Conservation (phyloP, 2,797 vertebrate genomes). For the Malurus leucopterus region DNA sequence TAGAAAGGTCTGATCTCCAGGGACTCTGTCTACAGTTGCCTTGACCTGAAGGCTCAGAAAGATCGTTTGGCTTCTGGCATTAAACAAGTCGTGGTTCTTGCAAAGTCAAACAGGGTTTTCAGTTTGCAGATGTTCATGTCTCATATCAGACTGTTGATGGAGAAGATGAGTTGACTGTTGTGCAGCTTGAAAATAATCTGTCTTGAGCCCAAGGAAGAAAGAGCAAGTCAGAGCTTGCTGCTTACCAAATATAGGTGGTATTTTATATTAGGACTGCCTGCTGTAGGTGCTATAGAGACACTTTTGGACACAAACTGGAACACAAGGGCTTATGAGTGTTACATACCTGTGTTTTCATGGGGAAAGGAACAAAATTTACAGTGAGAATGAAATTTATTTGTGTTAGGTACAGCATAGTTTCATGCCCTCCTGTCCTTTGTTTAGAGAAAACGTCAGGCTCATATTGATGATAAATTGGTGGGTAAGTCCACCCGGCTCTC, state of each 20-base stretch:
- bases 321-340: background rate
- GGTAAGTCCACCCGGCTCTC: background rate
- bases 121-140: background rate
- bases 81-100: background rate
- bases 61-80: background rate
- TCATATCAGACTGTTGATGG: background rate
- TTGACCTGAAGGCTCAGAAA: background rate
- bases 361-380: background rate
- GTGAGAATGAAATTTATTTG: background rate
- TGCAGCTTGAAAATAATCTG: background rate
- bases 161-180: background rate
- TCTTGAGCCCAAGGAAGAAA: background rate
- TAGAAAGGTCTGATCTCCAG: slow-evolving; percentile 8
- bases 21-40: background rate
- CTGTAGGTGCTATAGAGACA: background rate
- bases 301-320: background rate
- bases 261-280: background rate
- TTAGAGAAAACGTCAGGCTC: background rate
- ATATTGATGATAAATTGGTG: background rate
- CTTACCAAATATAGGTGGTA: background rate
- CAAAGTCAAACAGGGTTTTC: background rate
- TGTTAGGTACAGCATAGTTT: background rate
- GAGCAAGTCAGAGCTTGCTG: background rate
- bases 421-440: background rate
- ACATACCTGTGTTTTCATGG: background rate